A percentile compares a stretch with the other conserved stretches of the same genome.
These are phyloP conservation scores for Pseudotriccus pelzelni DNA, from an alignment of 2,797 vertebrate genomes.

Conservation along the genomic window DNA sequence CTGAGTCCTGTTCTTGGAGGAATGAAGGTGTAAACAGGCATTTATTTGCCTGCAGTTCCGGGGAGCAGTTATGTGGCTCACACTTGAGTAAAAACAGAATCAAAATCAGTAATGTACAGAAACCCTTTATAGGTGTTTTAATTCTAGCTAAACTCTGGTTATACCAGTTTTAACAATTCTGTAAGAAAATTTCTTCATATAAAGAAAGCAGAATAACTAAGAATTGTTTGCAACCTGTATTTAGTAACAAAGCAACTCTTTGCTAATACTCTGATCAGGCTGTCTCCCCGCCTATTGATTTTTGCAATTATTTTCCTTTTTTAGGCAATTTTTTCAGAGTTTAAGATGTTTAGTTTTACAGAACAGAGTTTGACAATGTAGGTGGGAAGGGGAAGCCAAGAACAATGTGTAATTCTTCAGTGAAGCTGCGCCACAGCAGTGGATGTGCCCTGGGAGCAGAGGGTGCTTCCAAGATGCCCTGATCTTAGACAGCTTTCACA, in stretches of 20 bases:
- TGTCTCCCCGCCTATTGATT: not conserved
- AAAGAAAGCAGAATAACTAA: not conserved
- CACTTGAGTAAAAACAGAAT: not conserved
- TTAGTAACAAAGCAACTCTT: not conserved
- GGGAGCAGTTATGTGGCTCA: not conserved
- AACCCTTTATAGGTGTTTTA: not conserved
- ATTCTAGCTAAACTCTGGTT: not conserved
- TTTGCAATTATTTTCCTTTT: not conserved
- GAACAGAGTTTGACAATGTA: not conserved
- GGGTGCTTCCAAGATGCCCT: not conserved
- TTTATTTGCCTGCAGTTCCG: not conserved
- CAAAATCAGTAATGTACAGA: not conserved
- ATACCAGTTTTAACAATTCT: not conserved
- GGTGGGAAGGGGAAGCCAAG: not conserved
- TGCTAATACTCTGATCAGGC: not conserved
- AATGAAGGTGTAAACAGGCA: rapidly evolving
- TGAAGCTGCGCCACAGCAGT: not conserved
- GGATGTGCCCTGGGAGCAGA: not conserved
- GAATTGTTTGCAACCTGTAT: not conserved
- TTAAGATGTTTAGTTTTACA: not conserved
- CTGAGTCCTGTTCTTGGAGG: not conserved
- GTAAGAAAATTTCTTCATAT: not conserved
- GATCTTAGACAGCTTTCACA: not conserved
- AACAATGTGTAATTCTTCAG: not conserved
- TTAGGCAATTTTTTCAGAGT: rapidly evolving